Conservation (phyloP, 2,888 invertebrate species). For the Campopleginae sp. region DNA sequence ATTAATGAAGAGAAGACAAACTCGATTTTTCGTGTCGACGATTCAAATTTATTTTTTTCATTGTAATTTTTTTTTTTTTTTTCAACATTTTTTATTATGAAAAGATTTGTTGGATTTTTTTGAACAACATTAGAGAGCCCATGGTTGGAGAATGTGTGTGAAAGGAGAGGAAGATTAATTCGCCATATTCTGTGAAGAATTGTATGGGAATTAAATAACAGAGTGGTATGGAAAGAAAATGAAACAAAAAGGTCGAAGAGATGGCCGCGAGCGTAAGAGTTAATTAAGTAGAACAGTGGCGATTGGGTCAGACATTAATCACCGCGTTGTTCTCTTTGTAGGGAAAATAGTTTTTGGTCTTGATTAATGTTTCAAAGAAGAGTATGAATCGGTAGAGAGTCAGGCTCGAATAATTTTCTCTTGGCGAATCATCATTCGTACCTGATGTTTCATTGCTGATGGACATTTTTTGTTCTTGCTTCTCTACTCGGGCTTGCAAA, state of each 20-base stretch:
- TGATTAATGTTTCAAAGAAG: background rate
- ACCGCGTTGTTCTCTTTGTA: background rate
- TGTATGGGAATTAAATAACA: slow-evolving; percentile 48
- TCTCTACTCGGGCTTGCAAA: slow-evolving; percentile 5
- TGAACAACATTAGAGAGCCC: background rate
- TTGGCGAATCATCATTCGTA: slow-evolving; percentile 1
- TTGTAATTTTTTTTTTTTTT: background rate
- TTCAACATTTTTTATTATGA: background rate
- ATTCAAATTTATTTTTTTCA: background rate
- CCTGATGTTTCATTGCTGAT: background rate
- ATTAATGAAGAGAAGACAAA: too few relatives aligned
- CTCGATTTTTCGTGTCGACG: too few relatives aligned
- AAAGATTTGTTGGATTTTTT: background rate
- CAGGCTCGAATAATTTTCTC: background rate
- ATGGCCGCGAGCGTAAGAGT: slow-evolving; percentile 22
- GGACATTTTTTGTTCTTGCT: slow-evolving; percentile 16
- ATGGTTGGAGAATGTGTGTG: background rate
- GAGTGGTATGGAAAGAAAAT: slow-evolving; percentile 9
- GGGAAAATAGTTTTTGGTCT: background rate
- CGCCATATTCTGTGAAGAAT: slow-evolving; percentile 34
- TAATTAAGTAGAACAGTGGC: slow-evolving; percentile 61
- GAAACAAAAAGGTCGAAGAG: background rate
- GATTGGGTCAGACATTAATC: slow-evolving; percentile 56
- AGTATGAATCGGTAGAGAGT: background rate
- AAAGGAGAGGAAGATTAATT: slow-evolving; percentile 15